Base-by-base conservation (phyloP, 2,797 vertebrate genomes). In the Darevskia nairensis region DNA sequence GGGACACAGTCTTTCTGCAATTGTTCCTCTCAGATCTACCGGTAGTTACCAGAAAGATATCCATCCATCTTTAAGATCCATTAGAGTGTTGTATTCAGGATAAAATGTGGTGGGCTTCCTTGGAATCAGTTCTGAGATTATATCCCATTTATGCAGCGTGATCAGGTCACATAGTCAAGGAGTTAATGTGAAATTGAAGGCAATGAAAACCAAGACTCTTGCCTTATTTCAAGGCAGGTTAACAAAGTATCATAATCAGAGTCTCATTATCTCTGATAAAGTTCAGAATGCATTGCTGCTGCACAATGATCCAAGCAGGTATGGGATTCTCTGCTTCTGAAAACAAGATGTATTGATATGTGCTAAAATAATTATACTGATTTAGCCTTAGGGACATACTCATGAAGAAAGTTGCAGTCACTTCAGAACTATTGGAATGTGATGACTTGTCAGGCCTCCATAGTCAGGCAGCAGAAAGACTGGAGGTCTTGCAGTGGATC, bases 41-140 rank as follows among this genome's bases (percentile, higher is more conserved):
- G n/a, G n/a, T 92, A 71, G 83, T 13, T 32, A 71, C 84, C 78
- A 81, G 59, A 83, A 68, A 46, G 23, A 19, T 13, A 27, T 17
- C 66, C 10, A n/a, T 23, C 32, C 8, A 25, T 72, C 64, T 44
- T 50, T n/a, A 39, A n/a, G 9, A 1, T 27, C 21, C 13, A 13
- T 41, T 46, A 69, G 13, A 59, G n/a, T 35, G 10, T 13, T 78
- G 25, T 29, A 61, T 35, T 39, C 10, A 23, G 46, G 82, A 66
- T 39, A 61, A 84, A 35, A 50, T 21, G 25, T 17, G 25, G 35
- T 29, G 25, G 25, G 50, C 32, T 75, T 75, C 68, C 35, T 35
- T 35, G 32, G 35, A 59, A 23, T 13, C 44, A 32, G 19, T 32
- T 55, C 50, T 83, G 81, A 35, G 44, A 55, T n/a, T 11, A 55